Conservation (phyloP, 2,797 vertebrate genomes). For the Lophius americanus region DNA sequence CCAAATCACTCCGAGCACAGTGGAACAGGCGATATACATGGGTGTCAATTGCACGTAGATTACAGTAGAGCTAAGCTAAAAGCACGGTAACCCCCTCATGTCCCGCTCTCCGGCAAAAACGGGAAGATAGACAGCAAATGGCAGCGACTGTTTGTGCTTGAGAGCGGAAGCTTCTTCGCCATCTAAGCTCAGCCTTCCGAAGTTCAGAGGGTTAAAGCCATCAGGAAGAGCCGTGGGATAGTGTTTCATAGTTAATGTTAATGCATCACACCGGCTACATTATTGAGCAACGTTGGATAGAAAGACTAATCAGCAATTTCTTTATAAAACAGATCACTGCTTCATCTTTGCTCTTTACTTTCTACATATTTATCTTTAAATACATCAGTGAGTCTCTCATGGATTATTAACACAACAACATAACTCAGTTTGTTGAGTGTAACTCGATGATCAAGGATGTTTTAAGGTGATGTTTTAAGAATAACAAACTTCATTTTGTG, state of each 20-base stretch:
- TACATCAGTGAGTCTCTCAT: background rate
- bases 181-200: conserved; percentile 15
- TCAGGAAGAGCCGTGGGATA: conserved; percentile 6
- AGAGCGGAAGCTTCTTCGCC: conserved; percentile 20
- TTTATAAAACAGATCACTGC: conserved; percentile 7
- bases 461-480: background rate
- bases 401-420: background rate
- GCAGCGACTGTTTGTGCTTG: conserved; percentile 31
- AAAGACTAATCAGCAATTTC: too few relatives aligned
- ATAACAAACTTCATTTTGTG: background rate
- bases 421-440: background rate
- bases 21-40: conserved; percentile 18
- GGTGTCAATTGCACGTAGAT: conserved; percentile 10
- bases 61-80: conserved; percentile 31
- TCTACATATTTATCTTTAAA: conserved; percentile 1
- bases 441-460: background rate
- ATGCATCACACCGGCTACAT: conserved; percentile 14
- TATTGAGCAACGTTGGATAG: conserved; percentile 1
- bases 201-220: conserved; percentile 16
- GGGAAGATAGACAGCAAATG: conserved; percentile 26
- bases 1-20: conserved; percentile 33
- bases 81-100: conserved; percentile 33
- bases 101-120: conserved; percentile 13
- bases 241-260: conserved; percentile 20
- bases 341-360: background rate